phyloP scores from a whole-genome alignment of 2,797 vertebrate genomes.

The Thalassophryne amazonica region DNA sequence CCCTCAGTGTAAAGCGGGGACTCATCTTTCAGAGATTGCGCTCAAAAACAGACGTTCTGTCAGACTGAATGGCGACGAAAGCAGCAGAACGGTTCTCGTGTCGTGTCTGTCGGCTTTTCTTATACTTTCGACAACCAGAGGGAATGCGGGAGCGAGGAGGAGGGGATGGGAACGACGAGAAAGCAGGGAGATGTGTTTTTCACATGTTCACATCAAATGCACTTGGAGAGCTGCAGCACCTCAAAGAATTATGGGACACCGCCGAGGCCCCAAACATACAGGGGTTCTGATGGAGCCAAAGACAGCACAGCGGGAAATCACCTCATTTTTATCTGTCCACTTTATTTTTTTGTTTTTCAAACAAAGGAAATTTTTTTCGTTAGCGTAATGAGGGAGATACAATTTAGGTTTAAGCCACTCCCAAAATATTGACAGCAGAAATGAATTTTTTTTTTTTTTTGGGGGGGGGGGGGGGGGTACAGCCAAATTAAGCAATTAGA shows the following conservation, averaged over 20 bases:
- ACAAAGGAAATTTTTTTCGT: constrained; percentile 29
- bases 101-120: constrained; percentile 56
- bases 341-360: constrained; percentile 15
- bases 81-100: constrained; percentile 48
- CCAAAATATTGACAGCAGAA: too few species aligned
- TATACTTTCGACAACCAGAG: constrained; percentile 28
- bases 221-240: constrained; percentile 27
- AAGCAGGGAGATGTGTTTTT: constrained; percentile 56
- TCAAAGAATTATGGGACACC: constrained; percentile 41
- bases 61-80: constrained; percentile 39
- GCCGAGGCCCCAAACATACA: constrained; percentile 24
- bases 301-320: constrained; percentile 11
- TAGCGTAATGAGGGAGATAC: too few species aligned
- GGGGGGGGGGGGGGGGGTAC: too few species aligned
- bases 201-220: constrained; percentile 62
- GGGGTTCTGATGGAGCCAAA: constrained; percentile 26
- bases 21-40: constrained; percentile 38
- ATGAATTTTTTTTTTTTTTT: too few species aligned
- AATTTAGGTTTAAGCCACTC: too few species aligned
- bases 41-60: constrained; percentile 13
- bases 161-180: constrained; percentile 10
- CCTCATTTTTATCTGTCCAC: neutral
- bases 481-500: too few species aligned
- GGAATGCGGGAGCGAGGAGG: constrained; percentile 16
- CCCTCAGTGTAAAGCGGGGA: constrained; percentile 32